phyloP scores from a whole-genome alignment of 1,140 invertebrate genomes.

The Conus betulinus region DNA sequence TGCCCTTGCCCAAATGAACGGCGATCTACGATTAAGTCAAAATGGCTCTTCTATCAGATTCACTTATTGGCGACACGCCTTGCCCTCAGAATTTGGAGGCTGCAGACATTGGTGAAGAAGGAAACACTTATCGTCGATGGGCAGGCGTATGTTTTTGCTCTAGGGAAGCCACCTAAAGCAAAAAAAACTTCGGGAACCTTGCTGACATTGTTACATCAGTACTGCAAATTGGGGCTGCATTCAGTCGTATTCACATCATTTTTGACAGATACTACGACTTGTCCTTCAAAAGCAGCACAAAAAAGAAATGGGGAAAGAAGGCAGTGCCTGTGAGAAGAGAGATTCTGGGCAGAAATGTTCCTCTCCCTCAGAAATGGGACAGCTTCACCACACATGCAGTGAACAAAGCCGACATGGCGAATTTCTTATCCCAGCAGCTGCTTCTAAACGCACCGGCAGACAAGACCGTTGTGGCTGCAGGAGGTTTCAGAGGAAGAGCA shows the following conservation, averaged over 20 bases:
- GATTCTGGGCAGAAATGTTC: background rate
- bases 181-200: background rate
- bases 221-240: slow-evolving; percentile 1
- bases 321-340: slow-evolving; percentile 9
- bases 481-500: background rate
- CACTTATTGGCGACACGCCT: background rate
- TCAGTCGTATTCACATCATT: background rate
- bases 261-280: background rate
- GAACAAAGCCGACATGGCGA: background rate
- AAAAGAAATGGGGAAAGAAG: background rate
- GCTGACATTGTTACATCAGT: background rate
- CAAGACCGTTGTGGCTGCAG: background rate
- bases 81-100: background rate
- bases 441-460: background rate
- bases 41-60: background rate
- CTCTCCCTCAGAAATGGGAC: slow-evolving; percentile 4
- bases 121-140: background rate
- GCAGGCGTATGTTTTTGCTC: background rate
- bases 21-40: background rate
- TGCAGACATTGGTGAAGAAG: slow-evolving; percentile 2
- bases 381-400: background rate
- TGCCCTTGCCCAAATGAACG: slow-evolving; percentile 4
- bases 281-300: slow-evolving; percentile 1
- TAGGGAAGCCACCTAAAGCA: background rate
- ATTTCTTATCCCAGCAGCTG: background rate